Evolutionary conservation across 2,888 invertebrate species (phyloP).

Genomic region (Cerceris rybyensis): DNA sequence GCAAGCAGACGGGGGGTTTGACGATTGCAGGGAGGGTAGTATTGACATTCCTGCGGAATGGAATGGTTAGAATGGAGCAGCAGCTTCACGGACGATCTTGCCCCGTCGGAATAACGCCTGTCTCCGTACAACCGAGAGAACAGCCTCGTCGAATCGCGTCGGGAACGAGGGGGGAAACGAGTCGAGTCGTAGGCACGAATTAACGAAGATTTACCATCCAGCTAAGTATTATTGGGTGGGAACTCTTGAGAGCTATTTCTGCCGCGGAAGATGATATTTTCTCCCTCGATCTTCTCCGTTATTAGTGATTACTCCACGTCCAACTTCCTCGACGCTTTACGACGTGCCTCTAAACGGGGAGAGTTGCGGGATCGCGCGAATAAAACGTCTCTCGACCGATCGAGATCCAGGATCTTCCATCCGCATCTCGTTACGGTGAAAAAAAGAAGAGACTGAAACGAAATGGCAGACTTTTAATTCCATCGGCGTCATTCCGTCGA

Average conservation of each 20-base stretch:
- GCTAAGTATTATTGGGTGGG: constrained; percentile 48
- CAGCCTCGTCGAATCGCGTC: neutral
- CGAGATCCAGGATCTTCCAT: too few species aligned
- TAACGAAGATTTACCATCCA: constrained; percentile 52
- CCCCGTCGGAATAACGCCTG: constrained; percentile 53
- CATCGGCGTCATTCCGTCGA: constrained; percentile 38
- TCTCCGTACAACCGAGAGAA: constrained; percentile 41
- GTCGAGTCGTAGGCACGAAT: constrained; percentile 50
- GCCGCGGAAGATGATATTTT: constrained; percentile 8
- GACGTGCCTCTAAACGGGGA: neutral
- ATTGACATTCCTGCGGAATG: constrained; percentile 63
- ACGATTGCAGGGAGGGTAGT: constrained; percentile 55
- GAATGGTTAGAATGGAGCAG: constrained; percentile 61
- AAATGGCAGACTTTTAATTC: constrained; percentile 41
- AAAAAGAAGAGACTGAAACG: neutral
- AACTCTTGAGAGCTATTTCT: constrained; percentile 12
- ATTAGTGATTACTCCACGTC: constrained; percentile 9
- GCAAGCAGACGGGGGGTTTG: constrained; percentile 13
- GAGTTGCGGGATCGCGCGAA: neutral
- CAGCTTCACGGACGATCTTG: constrained; percentile 54
- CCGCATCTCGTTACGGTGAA: too few species aligned
- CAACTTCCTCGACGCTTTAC: neutral
- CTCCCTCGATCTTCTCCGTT: constrained; percentile 3
- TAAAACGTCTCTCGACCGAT: too few species aligned
- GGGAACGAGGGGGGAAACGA: constrained; percentile 9